Evolutionary conservation across 2,113 vertebrate species (phyloP), one percentile per base, ranked within the genome.

Genomic region (Coregonus clupeaformis): DNA sequence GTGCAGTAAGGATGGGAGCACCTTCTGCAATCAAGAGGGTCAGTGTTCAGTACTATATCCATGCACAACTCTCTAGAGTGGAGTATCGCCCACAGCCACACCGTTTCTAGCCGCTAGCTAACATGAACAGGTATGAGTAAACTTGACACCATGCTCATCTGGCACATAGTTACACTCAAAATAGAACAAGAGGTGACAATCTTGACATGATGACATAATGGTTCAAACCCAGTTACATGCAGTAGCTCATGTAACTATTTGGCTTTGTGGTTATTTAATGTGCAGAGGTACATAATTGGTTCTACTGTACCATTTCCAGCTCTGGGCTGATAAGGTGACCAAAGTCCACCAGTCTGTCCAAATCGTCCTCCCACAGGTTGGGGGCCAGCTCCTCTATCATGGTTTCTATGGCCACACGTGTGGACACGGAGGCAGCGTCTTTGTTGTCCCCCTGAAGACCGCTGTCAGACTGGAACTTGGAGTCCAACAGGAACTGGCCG

Each of bases 341-440:
- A 76, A 95, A 96, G 81, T 95, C 94, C 71, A 96, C 94, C 29
- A 95, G 81, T 68, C 94, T 89, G 84, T 96, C 86, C 12, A 95
- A 85, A 47, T 95, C 94, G 14, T 96, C 94, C 77, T 96, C 94
- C 94, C 95, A 94, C 16, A 94, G 94, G 73, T 95, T 95, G 45
- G 94, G 94, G 29, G 93, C 94, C 14, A 96, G 90, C 75, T 95
- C 94, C 84, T 96, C 94, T 72, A 95, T 75, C 94, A 95, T 95
- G 57, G 93, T 94, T 67, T 87, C 89, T 20, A 95, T 96, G 69
- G 94, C 94, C 72, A 93, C 85, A 30, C 79, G 91, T 42, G 91
- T 91, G 13, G 87, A 91, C 45, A 88, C 87, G n/a, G 89, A 71
- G 6, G 92, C 84, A 22, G 89, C 76, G 0, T 94, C 91, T 1